These are phyloP conservation scores for Arion vulgaris DNA, from an alignment of 1,140 invertebrate species.

Conservation along the genomic window DNA sequence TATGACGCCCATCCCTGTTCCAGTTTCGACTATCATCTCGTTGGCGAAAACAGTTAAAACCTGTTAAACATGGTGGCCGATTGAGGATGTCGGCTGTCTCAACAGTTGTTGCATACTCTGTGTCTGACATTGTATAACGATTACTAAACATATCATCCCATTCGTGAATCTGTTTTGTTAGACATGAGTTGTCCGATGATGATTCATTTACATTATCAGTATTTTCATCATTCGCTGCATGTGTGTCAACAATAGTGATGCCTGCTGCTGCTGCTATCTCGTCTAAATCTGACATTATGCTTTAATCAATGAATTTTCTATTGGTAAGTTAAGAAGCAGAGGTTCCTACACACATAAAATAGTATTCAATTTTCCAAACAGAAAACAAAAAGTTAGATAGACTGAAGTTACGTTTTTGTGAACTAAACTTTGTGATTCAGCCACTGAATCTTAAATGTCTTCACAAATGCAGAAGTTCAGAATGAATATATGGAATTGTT, in stretches of 20 bases:
- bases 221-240: background rate
- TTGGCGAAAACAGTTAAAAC: background rate
- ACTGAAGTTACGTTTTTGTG: too few species aligned
- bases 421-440: too few species aligned
- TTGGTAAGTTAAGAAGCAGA: background rate
- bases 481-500: too few species aligned
- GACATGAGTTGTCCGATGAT: background rate
- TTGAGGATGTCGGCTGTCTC: background rate
- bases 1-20: slow-evolving; percentile 4
- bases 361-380: too few species aligned
- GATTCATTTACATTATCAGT: background rate
- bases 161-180: background rate
- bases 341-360: too few species aligned
- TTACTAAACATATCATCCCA: background rate
- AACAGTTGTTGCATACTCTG: slow-evolving; percentile 15
- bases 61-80: slow-evolving; percentile 14
- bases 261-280: slow-evolving; percentile 30
- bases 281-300: slow-evolving; percentile 20
- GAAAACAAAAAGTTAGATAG: too few species aligned
- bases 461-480: too few species aligned
- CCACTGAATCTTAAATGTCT: too few species aligned
- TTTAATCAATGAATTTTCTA: background rate
- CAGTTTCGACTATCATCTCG: slow-evolving; percentile 16
- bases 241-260: slow-evolving; percentile 11
- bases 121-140: slow-evolving; percentile 9